Conservation (phyloP, 2,797 vertebrate genomes). For the Argentina silus region DNA sequence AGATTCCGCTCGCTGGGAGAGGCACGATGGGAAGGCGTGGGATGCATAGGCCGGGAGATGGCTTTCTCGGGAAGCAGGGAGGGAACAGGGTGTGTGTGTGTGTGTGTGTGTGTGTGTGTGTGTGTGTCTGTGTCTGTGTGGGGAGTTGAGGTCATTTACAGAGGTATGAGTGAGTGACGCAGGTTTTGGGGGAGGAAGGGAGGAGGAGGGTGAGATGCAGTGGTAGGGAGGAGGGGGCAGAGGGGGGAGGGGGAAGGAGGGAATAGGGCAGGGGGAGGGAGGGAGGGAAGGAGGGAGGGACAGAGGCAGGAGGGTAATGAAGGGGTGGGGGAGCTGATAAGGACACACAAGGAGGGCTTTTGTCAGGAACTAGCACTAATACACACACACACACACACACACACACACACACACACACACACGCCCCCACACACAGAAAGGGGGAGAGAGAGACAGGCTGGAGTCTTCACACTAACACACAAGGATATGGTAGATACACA, state of each 20-base stretch:
- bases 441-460: not conserved
- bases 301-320: slow-evolving; percentile 20
- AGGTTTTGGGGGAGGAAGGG: not conserved
- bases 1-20: slow-evolving; percentile 45
- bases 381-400: slow-evolving; percentile 19
- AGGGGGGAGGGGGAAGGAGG: not conserved
- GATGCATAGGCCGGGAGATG: slow-evolving; percentile 50
- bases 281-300: slow-evolving; percentile 42
- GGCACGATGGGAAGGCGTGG: slow-evolving; percentile 62
- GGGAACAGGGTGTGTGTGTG: slow-evolving; percentile 12
- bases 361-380: slow-evolving; percentile 38
- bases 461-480: not conserved
- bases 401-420: slow-evolving; percentile 18
- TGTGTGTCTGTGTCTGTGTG: not conserved
- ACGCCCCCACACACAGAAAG: slow-evolving; percentile 1
- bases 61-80: slow-evolving; percentile 29
- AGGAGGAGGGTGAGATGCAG: not conserved
- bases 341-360: slow-evolving; percentile 44
- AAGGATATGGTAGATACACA: not conserved
- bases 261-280: slow-evolving; percentile 29
- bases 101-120: not conserved
- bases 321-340: slow-evolving; percentile 22
- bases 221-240: not conserved
- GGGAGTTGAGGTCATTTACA: not conserved
- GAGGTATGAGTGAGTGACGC: not conserved